A percentile compares a stretch with the other conserved stretches of the same genome.
Conservation (phyloP, 2,888 invertebrate species). For the Agrotis segetum region DNA sequence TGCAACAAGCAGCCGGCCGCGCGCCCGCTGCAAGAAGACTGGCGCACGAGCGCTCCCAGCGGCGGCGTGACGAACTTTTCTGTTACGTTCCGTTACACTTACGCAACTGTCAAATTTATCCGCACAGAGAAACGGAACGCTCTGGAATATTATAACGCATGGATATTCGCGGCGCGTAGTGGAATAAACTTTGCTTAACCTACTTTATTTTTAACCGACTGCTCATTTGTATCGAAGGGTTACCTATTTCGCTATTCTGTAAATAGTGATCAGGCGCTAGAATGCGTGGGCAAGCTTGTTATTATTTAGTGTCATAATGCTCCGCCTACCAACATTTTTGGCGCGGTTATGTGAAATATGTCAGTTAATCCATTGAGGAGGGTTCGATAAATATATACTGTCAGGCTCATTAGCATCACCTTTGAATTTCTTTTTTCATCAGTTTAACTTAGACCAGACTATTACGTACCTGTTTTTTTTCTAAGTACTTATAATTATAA, state of each 20-base stretch:
- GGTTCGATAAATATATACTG: no score
- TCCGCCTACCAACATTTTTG: slow-evolving; percentile 25
- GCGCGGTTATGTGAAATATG: slow-evolving; percentile 15
- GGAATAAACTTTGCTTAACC: slow-evolving; percentile 59
- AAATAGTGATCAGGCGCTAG: slow-evolving; percentile 58
- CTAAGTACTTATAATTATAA: no score
- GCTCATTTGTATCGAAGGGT: slow-evolving; percentile 57
- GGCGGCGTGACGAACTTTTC: slow-evolving; percentile 83
- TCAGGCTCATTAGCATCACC: neutral
- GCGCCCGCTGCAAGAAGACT: slow-evolving; percentile 90
- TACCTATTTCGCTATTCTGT: slow-evolving; percentile 59
- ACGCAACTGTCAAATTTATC: slow-evolving; percentile 74
- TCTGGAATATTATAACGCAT: slow-evolving; percentile 49
- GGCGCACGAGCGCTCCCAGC: slow-evolving; percentile 86
- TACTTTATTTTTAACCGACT: slow-evolving; percentile 66
- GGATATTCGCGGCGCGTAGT: slow-evolving; percentile 46
- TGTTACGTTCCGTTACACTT: slow-evolving; percentile 80
- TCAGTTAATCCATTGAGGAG: neutral
- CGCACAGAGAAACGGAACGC: slow-evolving; percentile 46
- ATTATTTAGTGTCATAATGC: slow-evolving; percentile 52
- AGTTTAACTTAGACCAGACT: neutral
- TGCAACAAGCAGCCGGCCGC: slow-evolving; percentile 90
- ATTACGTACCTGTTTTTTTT: no score
- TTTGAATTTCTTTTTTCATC: neutral
- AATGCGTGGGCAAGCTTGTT: slow-evolving; percentile 62